A percentile compares a stretch with the other conserved stretches of the same genome.
These are phyloP conservation scores for Gorsachius magnificus DNA, from an alignment of 2,797 vertebrate species.

Conservation along the genomic window DNA sequence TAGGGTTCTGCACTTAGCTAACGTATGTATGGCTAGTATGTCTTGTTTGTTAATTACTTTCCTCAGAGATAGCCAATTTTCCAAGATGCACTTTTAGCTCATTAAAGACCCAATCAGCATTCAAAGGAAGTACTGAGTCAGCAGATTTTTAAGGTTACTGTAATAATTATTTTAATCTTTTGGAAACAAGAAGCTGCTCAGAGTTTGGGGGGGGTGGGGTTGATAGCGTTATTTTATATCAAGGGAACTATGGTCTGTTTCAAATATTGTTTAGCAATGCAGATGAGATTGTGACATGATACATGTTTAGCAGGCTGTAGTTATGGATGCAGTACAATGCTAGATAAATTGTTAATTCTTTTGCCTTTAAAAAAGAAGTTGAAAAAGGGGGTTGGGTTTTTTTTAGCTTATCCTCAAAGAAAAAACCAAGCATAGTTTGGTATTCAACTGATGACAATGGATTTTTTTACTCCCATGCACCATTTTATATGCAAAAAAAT, in stretches of 20 bases:
- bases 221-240: background rate
- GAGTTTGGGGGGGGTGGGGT: background rate
- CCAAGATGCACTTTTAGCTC: constrained; percentile 11
- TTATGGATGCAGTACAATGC: background rate
- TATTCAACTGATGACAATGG: background rate
- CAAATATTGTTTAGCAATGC: constrained; percentile 23
- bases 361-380: background rate
- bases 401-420: background rate
- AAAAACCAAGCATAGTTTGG: background rate
- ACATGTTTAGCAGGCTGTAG: background rate
- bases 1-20: background rate
- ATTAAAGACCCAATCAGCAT: constrained; percentile 1
- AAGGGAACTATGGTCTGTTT: background rate
- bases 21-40: background rate
- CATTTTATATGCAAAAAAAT: background rate
- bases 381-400: background rate
- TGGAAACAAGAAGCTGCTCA: background rate
- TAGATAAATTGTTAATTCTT: background rate
- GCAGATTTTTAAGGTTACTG: background rate
- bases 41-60: constrained; percentile 24
- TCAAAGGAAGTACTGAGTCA: constrained; percentile 32
- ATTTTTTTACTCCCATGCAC: background rate
- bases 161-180: constrained; percentile 12
- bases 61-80: background rate
- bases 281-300: background rate